phyloP scores from a whole-genome alignment of 2,797 vertebrate genomes.

The Pangasius krempfi region DNA sequence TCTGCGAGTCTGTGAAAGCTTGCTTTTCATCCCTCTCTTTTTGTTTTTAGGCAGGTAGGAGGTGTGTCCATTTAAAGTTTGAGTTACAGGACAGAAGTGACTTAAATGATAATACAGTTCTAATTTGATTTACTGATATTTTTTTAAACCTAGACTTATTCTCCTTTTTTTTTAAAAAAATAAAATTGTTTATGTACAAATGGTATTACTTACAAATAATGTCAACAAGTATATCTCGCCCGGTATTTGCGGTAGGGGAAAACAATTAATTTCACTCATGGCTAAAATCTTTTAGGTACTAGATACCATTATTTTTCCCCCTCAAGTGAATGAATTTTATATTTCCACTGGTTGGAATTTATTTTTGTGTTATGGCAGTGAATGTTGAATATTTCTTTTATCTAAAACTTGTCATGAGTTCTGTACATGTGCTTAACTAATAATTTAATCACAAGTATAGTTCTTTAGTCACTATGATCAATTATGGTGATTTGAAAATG shows the following conservation, averaged over 20 bases:
- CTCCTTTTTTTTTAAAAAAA: background rate
- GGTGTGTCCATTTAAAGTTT: background rate
- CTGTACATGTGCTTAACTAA: conserved; percentile 34
- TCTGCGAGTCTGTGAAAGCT: background rate
- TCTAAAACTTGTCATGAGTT: conserved; percentile 35
- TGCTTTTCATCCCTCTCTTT: background rate
- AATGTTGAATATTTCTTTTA: background rate
- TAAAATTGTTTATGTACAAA: background rate
- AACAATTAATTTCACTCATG: background rate
- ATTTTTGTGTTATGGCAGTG: conserved; percentile 2
- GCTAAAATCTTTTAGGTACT: background rate
- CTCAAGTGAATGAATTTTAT: conserved; percentile 1
- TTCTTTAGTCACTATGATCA: conserved; percentile 29
- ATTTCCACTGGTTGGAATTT: conserved; percentile 36
- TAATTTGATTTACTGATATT: background rate
- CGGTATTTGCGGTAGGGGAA: background rate
- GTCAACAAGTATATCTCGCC: background rate
- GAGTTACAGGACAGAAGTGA: background rate
- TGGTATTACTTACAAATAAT: background rate
- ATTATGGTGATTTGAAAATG: conserved; percentile 11
- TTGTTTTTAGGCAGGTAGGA: background rate
- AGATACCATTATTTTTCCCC: background rate
- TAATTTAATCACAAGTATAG: conserved; percentile 28
- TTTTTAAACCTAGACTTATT: background rate
- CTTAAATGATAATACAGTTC: background rate